Base-by-base conservation (phyloP, 2,113 vertebrate genomes). In the Halcyon senegalensis region DNA sequence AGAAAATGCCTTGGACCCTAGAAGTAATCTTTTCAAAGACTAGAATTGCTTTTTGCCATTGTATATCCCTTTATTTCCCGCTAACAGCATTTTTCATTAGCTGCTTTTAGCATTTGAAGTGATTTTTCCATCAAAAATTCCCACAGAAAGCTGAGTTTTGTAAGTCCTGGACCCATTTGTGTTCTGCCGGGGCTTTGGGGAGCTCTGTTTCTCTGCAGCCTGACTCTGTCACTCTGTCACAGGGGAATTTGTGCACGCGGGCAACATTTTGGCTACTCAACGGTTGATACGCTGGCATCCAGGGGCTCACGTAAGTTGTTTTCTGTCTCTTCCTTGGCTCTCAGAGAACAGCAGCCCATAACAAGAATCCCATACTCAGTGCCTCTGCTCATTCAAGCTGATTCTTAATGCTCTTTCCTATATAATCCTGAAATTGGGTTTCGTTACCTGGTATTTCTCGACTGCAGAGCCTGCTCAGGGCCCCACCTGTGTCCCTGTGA, bases 241-340 rank as follows among this genome's bases (percentile, higher is more conserved):
- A 99, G 99, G 99, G 80, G 90, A 97, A 4, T 99, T 99, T 89
- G 99, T 99, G 92, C 99, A 99, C 6, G 98, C 98, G 28, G 99
- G 99, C 25, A 99, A 99, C 95, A 98, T 99, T 95, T 70, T 99
- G 53, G 99, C 98, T 8, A 99, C 99, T 2, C 99, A 99, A 96
- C 97, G 98, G 53, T 44, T 97, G 41, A 98, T 99, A 58, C 98
- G 99, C 73, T 99, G 99, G 98, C 99, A 99, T 56, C 99, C 99
- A 5, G 99, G 99, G 11, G 99, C 99, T 86, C 98, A 99, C 5
- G 99, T 99, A 96, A 99, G 98, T 97, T 92, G 10, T 81, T 27
- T 84, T 62, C n/a, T 44, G 7, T 27, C n/a, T 84, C 25, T 58
- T 67, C 27, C 23, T 43, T 69, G 27, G 6, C 17, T 74, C 41